Evolutionary conservation across 2,888 invertebrate genomes (phyloP).

Genomic region (Carpatolechia fugitivella): DNA sequence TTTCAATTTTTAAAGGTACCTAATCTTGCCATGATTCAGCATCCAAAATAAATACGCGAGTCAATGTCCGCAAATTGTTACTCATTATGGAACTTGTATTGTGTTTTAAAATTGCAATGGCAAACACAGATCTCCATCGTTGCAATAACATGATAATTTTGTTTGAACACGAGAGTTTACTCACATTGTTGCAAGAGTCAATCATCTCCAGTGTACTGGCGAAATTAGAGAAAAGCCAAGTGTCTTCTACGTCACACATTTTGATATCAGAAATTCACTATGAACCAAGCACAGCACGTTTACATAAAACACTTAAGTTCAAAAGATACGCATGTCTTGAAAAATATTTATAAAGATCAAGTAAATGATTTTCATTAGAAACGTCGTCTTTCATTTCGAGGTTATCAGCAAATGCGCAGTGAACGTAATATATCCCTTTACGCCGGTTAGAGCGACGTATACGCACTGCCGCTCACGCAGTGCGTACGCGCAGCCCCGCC

Average conservation of each 20-base stretch:
- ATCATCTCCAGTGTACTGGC: constrained; percentile 43
- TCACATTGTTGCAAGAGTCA: constrained; percentile 41
- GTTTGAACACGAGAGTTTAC: no score
- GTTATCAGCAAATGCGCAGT: neutral
- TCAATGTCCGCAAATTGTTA: no score
- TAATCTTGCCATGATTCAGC: no score
- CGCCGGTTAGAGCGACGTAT: constrained; percentile 45
- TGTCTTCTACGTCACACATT: constrained; percentile 48
- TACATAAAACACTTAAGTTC: no score
- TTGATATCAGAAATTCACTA: constrained; percentile 25
- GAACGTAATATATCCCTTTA: neutral
- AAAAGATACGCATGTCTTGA: no score
- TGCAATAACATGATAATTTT: neutral
- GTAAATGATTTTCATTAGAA: neutral
- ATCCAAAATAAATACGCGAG: no score
- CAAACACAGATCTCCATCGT: neutral
- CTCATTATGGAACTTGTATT: no score
- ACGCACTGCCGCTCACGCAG: constrained; percentile 67
- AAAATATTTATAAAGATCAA: neutral
- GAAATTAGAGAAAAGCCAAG: constrained; percentile 48
- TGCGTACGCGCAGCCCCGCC: constrained; percentile 67
- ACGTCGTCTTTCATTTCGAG: neutral
- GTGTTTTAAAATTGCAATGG: no score
- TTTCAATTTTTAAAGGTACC: no score
- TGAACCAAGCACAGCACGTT: neutral